Base-by-base conservation (phyloP, 2,797 vertebrate genomes). In the Megaceryle alcyon region DNA sequence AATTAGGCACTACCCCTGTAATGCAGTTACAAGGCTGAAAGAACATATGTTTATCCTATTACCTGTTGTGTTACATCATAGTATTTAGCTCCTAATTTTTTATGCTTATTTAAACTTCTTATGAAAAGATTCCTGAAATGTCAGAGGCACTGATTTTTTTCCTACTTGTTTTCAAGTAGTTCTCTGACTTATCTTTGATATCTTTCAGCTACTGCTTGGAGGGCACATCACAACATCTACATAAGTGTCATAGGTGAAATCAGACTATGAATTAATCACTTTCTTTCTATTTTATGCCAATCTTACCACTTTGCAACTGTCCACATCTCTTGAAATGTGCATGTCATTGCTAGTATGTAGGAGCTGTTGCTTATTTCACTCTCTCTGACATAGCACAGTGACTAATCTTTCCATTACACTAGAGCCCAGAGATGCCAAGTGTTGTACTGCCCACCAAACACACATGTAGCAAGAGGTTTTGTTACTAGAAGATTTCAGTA, bases 401-500 rank as follows among this genome's bases (percentile, higher is more conserved):
- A 75, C 12, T 57, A 43, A 51, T 35, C 18, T 51, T 63, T 71
- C 19, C 29, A 2, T 15, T 21, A 7, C 2, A 28, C 23, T 6
- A 7, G 15, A 61, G 18, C 12, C 5, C n/a, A 51, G 31, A 72
- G 46, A 46, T 1, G 3, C 25, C 5, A 4, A 3, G 6, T 21
- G 5, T 19, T 37, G 2, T 35, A 4, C 6, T 66, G 22, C 7
- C 6, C 11, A 44, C 16, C 33, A 44, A 76, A 51, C 22, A 43
- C 16, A 51, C 3, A 5, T 0, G 1, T 7, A 56, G 7, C 1
- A 1, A 66, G 7, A 86, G 25, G 4, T 56, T 60, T 71, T 25
- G 4, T 49, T 56, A 17, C 14, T 14, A 18, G 17, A 12, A 82
- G 3, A 2, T 87, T 66, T 65, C 16, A 20, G 6, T 8, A 44